A percentile compares a stretch with the other conserved stretches of the same genome.
phyloP scores from a whole-genome alignment of 2,113 vertebrate species.

The Malurus melanocephalus region DNA sequence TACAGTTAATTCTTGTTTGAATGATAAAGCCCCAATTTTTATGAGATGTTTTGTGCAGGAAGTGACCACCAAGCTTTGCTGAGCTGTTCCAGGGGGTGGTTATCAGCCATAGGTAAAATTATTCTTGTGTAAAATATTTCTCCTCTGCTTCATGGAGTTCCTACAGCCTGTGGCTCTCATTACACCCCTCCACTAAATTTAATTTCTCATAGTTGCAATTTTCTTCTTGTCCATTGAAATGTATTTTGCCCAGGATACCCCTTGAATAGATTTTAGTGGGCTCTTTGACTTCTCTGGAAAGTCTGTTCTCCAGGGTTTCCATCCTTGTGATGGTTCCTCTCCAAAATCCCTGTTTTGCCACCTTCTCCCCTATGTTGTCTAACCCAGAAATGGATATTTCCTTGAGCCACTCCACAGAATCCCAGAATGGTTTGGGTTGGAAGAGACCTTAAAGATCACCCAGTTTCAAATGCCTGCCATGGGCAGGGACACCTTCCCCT shows the following conservation, averaged over 20 bases:
- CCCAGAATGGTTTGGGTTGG: not conserved
- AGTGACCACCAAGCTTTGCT: not conserved
- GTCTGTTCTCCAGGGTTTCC: not conserved
- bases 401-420: not conserved
- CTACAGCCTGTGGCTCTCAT: not conserved
- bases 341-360: not conserved
- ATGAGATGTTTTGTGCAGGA: not conserved
- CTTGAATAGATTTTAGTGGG: not conserved
- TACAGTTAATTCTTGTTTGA: not conserved
- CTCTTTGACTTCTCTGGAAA: not conserved
- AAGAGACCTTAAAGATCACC: not conserved
- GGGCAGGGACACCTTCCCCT: not conserved
- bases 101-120: not conserved
- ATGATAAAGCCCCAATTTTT: not conserved
- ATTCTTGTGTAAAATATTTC: not conserved
- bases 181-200: not conserved
- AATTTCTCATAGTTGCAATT: not conserved
- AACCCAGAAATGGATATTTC: not conserved
- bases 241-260: not conserved
- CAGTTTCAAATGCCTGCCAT: rapidly evolving
- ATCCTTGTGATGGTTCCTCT: not conserved
- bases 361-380: not conserved
- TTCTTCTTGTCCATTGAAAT: not conserved
- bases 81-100: not conserved
- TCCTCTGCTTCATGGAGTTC: not conserved